Evolutionary conservation across 2,888 invertebrate species (phyloP).

Genomic region (Pollenia amentaria): DNA sequence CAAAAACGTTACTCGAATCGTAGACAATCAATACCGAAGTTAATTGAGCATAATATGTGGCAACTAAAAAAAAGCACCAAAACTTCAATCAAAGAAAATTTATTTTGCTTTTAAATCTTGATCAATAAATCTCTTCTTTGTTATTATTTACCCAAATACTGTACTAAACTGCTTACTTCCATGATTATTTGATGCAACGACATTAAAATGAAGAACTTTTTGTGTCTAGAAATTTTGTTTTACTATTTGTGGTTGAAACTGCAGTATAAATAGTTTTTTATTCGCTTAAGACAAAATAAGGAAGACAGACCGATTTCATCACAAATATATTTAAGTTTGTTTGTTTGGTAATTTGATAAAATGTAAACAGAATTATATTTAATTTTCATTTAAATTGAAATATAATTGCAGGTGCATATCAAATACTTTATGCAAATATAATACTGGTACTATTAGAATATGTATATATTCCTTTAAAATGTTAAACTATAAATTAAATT

Average conservation of each 20-base stretch:
- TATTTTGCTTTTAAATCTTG: background rate
- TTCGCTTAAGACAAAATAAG: background rate
- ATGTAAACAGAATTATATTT: conserved; percentile 64
- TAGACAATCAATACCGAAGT: conserved; percentile 81
- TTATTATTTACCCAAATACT: conserved; percentile 62
- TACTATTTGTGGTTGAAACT: conserved; percentile 54
- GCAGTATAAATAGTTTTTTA: conserved; percentile 48
- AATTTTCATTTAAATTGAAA: conserved; percentile 71
- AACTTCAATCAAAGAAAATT: conserved; percentile 2
- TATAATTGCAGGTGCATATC: conserved; percentile 57
- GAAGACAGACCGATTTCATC: conserved; percentile 15
- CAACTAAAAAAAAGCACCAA: conserved; percentile 76
- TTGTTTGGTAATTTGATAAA: conserved; percentile 66
- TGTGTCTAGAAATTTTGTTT: conserved; percentile 18
- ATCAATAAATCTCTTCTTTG: conserved; percentile 25
- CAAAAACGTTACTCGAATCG: conserved; percentile 70
- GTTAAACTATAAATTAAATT: background rate
- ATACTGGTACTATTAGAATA: background rate
- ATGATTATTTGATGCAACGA: conserved; percentile 23
- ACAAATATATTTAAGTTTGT: conserved; percentile 44
- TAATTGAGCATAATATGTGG: conserved; percentile 79
- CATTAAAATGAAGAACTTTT: conserved; percentile 17
- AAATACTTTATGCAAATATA: conserved; percentile 61
- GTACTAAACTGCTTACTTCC: conserved; percentile 50
- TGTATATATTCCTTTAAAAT: background rate